phyloP scores from a whole-genome alignment of 2,888 invertebrate genomes.

The Charanyca ferruginea region DNA sequence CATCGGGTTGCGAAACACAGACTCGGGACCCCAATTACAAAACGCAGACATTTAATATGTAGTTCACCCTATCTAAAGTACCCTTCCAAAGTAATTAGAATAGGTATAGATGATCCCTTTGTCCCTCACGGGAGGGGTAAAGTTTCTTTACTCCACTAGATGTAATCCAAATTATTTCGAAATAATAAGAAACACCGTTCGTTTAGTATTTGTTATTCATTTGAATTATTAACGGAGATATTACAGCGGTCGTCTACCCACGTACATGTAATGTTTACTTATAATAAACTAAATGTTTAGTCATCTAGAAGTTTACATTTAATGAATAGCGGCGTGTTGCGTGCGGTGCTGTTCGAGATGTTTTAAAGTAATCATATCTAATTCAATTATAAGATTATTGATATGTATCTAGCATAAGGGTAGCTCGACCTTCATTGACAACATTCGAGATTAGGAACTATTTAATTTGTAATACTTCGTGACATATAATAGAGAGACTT shows the following conservation, averaged over 20 bases:
- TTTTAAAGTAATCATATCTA: slow-evolving; percentile 48
- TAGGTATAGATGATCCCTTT: slow-evolving; percentile 61
- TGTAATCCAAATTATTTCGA: slow-evolving; percentile 64
- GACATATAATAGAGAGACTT: neutral
- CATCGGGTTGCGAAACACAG: slow-evolving; percentile 56
- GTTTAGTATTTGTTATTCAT: slow-evolving; percentile 39
- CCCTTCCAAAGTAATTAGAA: slow-evolving; percentile 65
- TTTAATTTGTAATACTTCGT: neutral
- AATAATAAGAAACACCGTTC: slow-evolving; percentile 43
- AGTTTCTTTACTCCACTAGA: slow-evolving; percentile 61
- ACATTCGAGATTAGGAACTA: slow-evolving; percentile 2
- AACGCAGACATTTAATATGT: slow-evolving; percentile 56
- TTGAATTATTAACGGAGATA: neutral
- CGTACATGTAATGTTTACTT: slow-evolving; percentile 41
- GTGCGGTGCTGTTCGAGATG: slow-evolving; percentile 24
- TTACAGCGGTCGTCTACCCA: slow-evolving; percentile 23
- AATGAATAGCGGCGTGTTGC: neutral
- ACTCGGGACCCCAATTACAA: slow-evolving; percentile 40
- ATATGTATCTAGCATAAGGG: slow-evolving; percentile 46
- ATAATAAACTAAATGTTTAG: slow-evolving; percentile 36
- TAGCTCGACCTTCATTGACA: slow-evolving; percentile 28
- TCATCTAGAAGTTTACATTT: slow-evolving; percentile 35
- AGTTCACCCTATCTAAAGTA: slow-evolving; percentile 61
- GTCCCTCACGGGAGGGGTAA: slow-evolving; percentile 47
- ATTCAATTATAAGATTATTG: slow-evolving; percentile 48